These are phyloP conservation scores for Neogale vison DNA, from an alignment of 2,113 vertebrate species.

Conservation along the genomic window DNA sequence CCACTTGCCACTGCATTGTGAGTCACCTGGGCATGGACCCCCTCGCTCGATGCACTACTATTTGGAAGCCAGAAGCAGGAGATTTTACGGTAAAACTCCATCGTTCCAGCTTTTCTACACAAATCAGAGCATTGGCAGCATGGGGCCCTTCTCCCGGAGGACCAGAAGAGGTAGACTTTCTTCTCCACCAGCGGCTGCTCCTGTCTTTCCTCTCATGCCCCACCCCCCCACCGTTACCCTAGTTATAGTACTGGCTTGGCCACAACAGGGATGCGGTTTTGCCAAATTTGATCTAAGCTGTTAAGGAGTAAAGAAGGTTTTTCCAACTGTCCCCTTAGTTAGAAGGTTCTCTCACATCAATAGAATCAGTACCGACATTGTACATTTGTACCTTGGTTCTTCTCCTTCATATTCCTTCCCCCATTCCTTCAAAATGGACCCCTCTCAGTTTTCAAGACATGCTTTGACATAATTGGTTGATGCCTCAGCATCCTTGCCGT, in stretches of 20 bases:
- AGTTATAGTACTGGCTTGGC: not conserved
- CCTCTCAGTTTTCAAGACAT: not conserved
- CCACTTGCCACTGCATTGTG: rapidly evolving
- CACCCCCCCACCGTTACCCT: too few species aligned
- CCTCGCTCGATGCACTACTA: not conserved
- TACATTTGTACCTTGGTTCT: not conserved
- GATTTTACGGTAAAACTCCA: not conserved
- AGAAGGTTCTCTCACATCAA: not conserved
- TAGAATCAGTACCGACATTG: too few species aligned
- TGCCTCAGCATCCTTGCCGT: not conserved
- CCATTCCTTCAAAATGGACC: not conserved
- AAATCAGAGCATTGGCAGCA: not conserved
- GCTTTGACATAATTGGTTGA: not conserved
- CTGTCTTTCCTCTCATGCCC: too few species aligned
- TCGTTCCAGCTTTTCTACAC: not conserved
- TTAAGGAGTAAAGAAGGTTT: not conserved
- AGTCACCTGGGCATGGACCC: rapidly evolving
- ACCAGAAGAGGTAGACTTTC: not conserved
- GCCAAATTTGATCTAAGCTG: not conserved
- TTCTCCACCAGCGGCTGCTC: too few species aligned
- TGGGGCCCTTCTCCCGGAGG: too few species aligned
- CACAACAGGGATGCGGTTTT: not conserved
- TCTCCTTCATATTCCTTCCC: not conserved
- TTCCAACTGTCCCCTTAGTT: not conserved
- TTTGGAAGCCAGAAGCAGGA: not conserved